Conservation (phyloP, 2,113 vertebrate genomes). For the Tricholaema leucomelas region DNA sequence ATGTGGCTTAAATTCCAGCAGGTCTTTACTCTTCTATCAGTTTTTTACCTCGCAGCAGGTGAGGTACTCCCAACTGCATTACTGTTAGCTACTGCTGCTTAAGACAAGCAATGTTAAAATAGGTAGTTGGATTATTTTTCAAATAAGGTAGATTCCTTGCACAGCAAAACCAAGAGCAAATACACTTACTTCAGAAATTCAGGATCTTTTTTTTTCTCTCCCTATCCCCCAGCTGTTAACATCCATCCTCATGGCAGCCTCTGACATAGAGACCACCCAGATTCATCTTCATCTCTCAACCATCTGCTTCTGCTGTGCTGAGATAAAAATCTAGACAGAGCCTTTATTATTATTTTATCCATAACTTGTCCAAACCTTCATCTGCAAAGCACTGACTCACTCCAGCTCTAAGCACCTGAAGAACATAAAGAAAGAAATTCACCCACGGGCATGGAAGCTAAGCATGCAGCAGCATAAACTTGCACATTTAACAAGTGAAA, state of each 20-base stretch:
- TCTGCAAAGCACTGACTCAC: slow-evolving; percentile 59
- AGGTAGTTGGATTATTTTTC: neutral
- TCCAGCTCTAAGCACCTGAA: neutral
- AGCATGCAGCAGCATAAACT: neutral
- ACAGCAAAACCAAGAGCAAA: neutral
- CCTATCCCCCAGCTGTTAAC: neutral
- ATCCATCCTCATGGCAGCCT: neutral
- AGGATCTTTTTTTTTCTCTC: neutral
- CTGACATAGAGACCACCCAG: slow-evolving; percentile 50
- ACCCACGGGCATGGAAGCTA: neutral
- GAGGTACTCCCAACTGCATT: neutral
- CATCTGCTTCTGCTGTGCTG: neutral
- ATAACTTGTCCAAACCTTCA: slow-evolving; percentile 71
- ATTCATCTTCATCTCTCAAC: neutral
- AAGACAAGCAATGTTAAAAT: neutral
- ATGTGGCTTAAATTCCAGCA: neutral
- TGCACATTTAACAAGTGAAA: neutral
- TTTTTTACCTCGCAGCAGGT: neutral
- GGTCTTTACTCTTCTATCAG: neutral
- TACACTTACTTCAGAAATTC: neutral
- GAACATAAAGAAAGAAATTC: slow-evolving; percentile 34
- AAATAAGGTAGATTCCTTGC: neutral
- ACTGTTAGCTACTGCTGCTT: neutral
- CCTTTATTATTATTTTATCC: slow-evolving; percentile 55
- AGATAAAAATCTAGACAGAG: slow-evolving; percentile 73